A percentile compares a stretch with the other conserved stretches of the same genome.
Conservation (phyloP, 2,113 vertebrate species). For the Emydura subglobosa region DNA sequence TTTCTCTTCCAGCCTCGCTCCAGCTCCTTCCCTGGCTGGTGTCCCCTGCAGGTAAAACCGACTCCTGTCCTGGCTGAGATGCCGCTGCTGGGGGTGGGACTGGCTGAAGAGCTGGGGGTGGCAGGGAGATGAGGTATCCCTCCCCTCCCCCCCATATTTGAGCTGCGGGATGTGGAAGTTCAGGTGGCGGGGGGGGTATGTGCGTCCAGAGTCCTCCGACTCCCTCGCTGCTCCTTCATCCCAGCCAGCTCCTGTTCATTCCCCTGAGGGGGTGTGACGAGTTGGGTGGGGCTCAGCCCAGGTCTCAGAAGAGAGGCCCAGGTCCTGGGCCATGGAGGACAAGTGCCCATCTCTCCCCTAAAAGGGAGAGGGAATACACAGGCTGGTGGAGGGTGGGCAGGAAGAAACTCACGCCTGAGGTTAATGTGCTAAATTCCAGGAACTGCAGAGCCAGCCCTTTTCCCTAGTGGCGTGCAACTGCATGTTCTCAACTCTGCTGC, state of each 20-base stretch:
- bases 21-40: not conserved
- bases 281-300: not conserved
- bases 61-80: not conserved
- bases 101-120: not conserved
- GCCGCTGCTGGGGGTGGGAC: not conserved
- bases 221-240: not conserved
- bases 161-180: not conserved
- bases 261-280: too few species aligned
- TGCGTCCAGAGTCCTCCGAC: not conserved
- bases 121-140: not conserved
- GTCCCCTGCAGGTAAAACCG: not conserved
- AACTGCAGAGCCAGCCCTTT: not conserved
- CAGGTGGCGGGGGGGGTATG: not conserved
- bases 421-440: not conserved
- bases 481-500: rapidly evolving
- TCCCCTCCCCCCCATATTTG: not conserved
- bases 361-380: not conserved
- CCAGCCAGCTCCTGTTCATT: not conserved
- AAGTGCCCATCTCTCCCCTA: too few species aligned
- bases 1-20: not conserved
- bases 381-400: too few species aligned
- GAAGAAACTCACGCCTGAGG: too few species aligned
- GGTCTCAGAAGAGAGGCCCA: not conserved
- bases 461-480: not conserved
- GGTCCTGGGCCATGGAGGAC: not conserved